Percentiles rank a stretch among this genome's conserved stretches.
phyloP scores from a whole-genome alignment of 2,888 invertebrate species.

The Xestia xanthographa region DNA sequence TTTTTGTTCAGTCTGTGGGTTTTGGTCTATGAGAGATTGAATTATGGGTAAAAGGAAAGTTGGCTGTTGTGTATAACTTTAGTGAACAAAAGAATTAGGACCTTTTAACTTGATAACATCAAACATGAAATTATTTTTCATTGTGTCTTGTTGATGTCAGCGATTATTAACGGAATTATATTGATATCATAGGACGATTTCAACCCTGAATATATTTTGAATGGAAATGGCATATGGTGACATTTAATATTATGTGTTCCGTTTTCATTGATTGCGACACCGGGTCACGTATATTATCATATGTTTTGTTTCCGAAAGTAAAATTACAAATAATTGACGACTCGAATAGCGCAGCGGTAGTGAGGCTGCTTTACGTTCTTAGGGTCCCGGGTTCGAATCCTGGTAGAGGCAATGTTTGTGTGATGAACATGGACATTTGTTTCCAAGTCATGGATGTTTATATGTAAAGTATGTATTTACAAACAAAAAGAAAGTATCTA shows the following conservation, averaged over 20 bases:
- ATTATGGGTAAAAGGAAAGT: not conserved
- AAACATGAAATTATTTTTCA: not conserved
- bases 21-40: constrained; percentile 27
- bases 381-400: too few species aligned
- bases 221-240: not conserved
- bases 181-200: not conserved
- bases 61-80: not conserved
- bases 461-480: too few species aligned
- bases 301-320: constrained; percentile 2
- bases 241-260: not conserved
- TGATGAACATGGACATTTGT: too few species aligned
- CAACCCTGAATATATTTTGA: not conserved
- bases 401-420: too few species aligned
- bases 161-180: too few species aligned
- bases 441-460: too few species aligned
- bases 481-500: too few species aligned
- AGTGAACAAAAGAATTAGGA: not conserved
- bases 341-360: too few species aligned
- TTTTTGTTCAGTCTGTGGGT: constrained; percentile 25
- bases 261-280: constrained; percentile 10
- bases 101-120: not conserved
- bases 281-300: not conserved
- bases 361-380: too few species aligned
- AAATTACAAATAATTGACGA: not conserved
- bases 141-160: not conserved